Evolutionary conservation across 2,113 vertebrate genomes (phyloP).

Genomic region (Psilopogon haemacephalus): DNA sequence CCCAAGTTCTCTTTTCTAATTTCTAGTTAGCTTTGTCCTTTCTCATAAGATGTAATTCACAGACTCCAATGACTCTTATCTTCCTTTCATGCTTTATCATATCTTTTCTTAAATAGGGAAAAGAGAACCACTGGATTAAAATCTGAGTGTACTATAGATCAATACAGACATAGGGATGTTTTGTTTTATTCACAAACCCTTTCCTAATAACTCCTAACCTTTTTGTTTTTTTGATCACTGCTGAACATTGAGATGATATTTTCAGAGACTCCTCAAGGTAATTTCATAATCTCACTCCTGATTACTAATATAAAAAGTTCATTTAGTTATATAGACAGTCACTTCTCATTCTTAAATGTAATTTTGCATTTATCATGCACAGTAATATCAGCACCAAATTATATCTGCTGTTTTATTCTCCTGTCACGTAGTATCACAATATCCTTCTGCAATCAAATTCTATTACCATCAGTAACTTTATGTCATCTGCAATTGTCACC

Average conservation of each 20-base stretch:
- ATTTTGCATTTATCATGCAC: conserved; percentile 23
- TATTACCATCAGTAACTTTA: conserved; percentile 1
- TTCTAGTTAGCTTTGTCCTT: not conserved
- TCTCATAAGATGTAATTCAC: not conserved
- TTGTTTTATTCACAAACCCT: not conserved
- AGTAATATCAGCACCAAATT: not conserved
- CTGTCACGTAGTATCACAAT: not conserved
- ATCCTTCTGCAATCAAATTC: not conserved
- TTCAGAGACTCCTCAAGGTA: not conserved
- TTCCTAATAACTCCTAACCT: not conserved
- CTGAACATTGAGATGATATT: not conserved
- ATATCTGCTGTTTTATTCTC: not conserved
- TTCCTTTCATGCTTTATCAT: not conserved
- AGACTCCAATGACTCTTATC: not conserved
- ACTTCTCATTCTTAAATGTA: conserved; percentile 10
- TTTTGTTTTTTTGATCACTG: not conserved
- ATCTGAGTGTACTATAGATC: not conserved
- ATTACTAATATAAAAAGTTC: conserved; percentile 1
- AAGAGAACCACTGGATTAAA: not conserved
- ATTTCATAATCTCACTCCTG: conserved; percentile 11
- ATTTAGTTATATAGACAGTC: not conserved
- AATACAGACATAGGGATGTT: not conserved
- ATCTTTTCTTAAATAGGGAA: not conserved
- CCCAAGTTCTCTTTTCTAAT: not conserved
- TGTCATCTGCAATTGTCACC: not conserved